Conservation (phyloP, 1,140 invertebrate species). For the Ganaspis sp. region DNA sequence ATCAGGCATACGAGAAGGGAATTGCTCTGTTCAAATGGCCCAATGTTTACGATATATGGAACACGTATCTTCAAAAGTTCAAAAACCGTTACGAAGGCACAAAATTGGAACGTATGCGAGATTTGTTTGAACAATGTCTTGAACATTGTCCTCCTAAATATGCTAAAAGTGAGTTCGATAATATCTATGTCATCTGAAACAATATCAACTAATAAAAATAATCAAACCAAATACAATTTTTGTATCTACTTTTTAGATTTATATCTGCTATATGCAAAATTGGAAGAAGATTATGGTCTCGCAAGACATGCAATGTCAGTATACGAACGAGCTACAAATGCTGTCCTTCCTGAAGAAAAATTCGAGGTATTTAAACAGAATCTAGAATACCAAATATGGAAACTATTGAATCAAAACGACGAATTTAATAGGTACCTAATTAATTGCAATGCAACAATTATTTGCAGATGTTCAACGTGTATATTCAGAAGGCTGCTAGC, state of each 20-base stretch:
- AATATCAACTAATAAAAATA: constrained; percentile 30
- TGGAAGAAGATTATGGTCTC: constrained; percentile 98
- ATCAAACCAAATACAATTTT: neutral
- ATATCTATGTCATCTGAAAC: constrained; percentile 18
- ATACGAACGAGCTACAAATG: constrained; percentile 95
- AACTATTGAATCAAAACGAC: neutral
- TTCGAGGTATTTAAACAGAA: constrained; percentile 85
- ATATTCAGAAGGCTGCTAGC: constrained; percentile 98
- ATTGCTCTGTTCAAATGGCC: constrained; percentile 99
- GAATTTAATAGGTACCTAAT: neutral
- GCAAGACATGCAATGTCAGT: constrained; percentile 98
- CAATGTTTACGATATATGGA: constrained; percentile 99
- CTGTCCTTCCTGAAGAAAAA: constrained; percentile 94
- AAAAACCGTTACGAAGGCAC: constrained; percentile 95
- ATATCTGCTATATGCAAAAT: constrained; percentile 97
- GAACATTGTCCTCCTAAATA: constrained; percentile 96
- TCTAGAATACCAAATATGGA: constrained; percentile 2
- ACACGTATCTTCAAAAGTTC: constrained; percentile 98
- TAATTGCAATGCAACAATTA: constrained; percentile 23
- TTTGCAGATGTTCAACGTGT: constrained; percentile 96
- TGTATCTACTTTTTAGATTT: constrained; percentile 79
- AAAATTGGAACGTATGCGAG: constrained; percentile 96
- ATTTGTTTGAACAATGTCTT: constrained; percentile 99
- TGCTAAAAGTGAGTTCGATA: constrained; percentile 84
- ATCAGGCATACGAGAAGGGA: constrained; percentile 96